A percentile compares a stretch with the other conserved stretches of the same genome.
Evolutionary conservation across 2,888 invertebrate genomes (phyloP).

Genomic region (Siphlonurus alternatus): DNA sequence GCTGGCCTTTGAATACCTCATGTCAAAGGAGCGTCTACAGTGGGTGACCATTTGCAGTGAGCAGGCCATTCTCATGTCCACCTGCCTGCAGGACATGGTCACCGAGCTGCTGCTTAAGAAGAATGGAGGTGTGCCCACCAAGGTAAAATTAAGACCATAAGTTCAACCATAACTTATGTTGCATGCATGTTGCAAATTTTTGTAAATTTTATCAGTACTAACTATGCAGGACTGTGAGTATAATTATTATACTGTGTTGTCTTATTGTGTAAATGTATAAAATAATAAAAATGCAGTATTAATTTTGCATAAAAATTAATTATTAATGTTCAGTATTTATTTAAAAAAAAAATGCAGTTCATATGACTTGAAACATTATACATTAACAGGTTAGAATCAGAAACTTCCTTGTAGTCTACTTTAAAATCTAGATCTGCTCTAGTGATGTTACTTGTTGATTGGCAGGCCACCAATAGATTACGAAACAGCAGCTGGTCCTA

Average conservation of each 20-base stretch:
- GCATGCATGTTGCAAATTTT: slow-evolving; percentile 1
- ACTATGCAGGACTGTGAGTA: background rate
- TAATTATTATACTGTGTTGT: too few species aligned
- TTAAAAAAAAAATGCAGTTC: too few species aligned
- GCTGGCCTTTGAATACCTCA: slow-evolving; percentile 86
- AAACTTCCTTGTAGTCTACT: too few species aligned
- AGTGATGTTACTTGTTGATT: background rate
- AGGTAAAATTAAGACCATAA: slow-evolving; percentile 18
- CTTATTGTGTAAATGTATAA: too few species aligned
- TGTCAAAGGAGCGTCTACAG: slow-evolving; percentile 71
- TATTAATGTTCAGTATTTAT: too few species aligned
- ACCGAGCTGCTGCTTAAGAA: slow-evolving; percentile 74
- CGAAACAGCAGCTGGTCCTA: slow-evolving; percentile 41
- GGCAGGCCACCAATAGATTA: background rate
- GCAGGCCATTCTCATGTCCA: slow-evolving; percentile 88
- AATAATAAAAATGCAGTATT: too few species aligned
- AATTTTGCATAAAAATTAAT: too few species aligned
- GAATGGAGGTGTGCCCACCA: slow-evolving; percentile 35
- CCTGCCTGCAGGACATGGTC: slow-evolving; percentile 89
- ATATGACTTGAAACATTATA: too few species aligned
- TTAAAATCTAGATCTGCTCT: too few species aligned
- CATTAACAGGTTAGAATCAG: too few species aligned
- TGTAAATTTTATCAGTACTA: background rate
- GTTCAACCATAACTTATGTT: background rate
- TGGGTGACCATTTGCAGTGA: slow-evolving; percentile 88